Percentiles rank a stretch among this genome's conserved stretches.
These are phyloP conservation scores for Metopia argyrocephala DNA, from an alignment of 2,888 invertebrate species.

Conservation along the genomic window DNA sequence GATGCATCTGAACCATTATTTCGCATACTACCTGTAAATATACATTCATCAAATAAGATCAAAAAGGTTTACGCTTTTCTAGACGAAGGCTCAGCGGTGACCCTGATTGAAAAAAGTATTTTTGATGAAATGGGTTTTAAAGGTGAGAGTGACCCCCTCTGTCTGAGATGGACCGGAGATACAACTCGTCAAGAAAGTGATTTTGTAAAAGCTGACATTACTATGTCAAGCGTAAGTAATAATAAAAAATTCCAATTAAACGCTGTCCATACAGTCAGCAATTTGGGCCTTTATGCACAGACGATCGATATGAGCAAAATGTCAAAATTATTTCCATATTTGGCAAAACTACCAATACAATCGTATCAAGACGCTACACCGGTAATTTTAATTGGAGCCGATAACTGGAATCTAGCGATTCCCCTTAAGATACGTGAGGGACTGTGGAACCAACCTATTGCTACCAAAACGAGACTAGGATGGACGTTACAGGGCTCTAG, in stretches of 20 bases:
- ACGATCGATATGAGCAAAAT: neutral
- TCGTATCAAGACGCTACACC: no score
- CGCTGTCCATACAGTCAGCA: neutral
- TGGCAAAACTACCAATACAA: no score
- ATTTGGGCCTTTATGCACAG: slow-evolving; percentile 35
- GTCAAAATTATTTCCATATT: no score
- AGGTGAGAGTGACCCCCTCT: no score
- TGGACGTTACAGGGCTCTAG: slow-evolving; percentile 22
- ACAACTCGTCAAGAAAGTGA: slow-evolving; percentile 33
- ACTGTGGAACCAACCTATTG: slow-evolving; percentile 25
- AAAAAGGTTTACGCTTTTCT: slow-evolving; percentile 33
- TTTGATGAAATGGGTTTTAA: slow-evolving; percentile 43
- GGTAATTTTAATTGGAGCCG: no score
- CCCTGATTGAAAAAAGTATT: slow-evolving; percentile 40
- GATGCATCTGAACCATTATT: slow-evolving; percentile 34
- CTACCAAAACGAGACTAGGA: no score
- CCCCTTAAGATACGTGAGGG: slow-evolving; percentile 35
- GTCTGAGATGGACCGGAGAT: slow-evolving; percentile 46
- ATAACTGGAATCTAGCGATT: no score
- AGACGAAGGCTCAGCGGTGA: slow-evolving; percentile 50
- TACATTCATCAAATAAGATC: slow-evolving; percentile 16
- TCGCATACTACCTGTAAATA: slow-evolving; percentile 30
- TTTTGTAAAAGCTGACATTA: slow-evolving; percentile 15
- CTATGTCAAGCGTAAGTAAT: slow-evolving; percentile 36
- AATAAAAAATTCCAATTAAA: no score